Percentiles rank a stretch among this genome's conserved stretches.
phyloP scores from a whole-genome alignment of 2,113 vertebrate genomes.

The Lepisosteus osseus region DNA sequence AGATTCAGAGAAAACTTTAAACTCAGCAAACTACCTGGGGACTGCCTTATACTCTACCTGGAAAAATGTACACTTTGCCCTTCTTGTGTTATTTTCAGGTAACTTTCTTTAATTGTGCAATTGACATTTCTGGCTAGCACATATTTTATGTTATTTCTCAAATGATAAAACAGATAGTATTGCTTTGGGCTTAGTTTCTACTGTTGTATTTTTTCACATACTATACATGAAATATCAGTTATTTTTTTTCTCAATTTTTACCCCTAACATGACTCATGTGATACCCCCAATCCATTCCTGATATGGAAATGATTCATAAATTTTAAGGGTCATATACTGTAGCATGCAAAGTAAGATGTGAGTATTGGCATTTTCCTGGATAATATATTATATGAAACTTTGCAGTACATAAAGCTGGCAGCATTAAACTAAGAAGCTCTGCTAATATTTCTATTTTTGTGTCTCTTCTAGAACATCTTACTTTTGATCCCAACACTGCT shows the following conservation, averaged over 20 bases:
- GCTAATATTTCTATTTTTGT: background rate
- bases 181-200: no score
- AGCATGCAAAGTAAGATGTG: no score
- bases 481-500: background rate
- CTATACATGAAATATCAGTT: no score
- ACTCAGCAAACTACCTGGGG: background rate
- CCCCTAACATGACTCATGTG: no score
- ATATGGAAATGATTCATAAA: no score
- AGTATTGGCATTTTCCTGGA: no score
- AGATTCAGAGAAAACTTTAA: background rate
- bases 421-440: no score
- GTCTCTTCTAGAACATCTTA: slow-evolving; percentile 1
- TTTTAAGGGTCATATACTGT: no score
- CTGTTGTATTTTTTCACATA: background rate
- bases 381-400: no score
- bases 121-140: background rate
- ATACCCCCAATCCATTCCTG: no score
- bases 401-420: no score
- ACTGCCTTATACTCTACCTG: background rate
- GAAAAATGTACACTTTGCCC: background rate
- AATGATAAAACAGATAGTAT: background rate
- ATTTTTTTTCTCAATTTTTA: background rate
- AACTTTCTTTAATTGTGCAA: background rate
- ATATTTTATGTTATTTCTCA: background rate
- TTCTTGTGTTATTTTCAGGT: slow-evolving; percentile 5